phyloP scores from a whole-genome alignment of 2,888 invertebrate species.

The Apodemia mormo region DNA sequence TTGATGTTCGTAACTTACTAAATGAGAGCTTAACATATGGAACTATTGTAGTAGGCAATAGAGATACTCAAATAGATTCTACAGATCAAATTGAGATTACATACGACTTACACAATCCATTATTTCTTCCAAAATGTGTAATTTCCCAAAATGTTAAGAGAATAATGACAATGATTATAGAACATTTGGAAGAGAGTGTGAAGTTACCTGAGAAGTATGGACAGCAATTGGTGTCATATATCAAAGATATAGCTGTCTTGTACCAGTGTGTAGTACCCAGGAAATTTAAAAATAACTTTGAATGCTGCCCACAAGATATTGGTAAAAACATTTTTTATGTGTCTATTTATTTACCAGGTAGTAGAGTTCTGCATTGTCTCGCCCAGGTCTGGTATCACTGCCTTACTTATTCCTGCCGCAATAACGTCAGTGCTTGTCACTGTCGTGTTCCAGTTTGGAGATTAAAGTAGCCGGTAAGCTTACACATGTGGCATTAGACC shows the following conservation, averaged over 20 bases:
- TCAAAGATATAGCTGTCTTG: conserved; percentile 70
- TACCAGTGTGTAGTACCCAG: conserved; percentile 70
- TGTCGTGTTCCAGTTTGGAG: too few species aligned
- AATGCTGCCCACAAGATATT: conserved; percentile 70
- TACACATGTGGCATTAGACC: too few species aligned
- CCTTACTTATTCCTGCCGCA: too few species aligned
- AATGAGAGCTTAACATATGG: conserved; percentile 63
- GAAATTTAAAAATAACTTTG: conserved; percentile 67
- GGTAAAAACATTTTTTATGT: conserved; percentile 49
- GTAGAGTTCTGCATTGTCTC: too few species aligned
- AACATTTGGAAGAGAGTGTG: conserved; percentile 66
- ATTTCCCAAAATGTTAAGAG: conserved; percentile 67
- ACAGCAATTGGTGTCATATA: conserved; percentile 57
- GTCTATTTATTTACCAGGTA: too few species aligned
- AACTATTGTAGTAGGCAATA: conserved; percentile 56
- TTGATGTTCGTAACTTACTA: conserved; percentile 59
- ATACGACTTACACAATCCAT: conserved; percentile 62
- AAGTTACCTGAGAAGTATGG: conserved; percentile 66
- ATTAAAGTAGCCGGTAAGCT: too few species aligned
- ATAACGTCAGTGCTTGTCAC: too few species aligned
- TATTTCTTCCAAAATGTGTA: conserved; percentile 69
- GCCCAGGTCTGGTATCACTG: too few species aligned
- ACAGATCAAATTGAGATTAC: conserved; percentile 47
- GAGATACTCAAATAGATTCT: conserved; percentile 50
- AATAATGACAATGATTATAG: conserved; percentile 61